phyloP scores from a whole-genome alignment of 2,888 invertebrate genomes.

The Sinotaia quadrata region DNA sequence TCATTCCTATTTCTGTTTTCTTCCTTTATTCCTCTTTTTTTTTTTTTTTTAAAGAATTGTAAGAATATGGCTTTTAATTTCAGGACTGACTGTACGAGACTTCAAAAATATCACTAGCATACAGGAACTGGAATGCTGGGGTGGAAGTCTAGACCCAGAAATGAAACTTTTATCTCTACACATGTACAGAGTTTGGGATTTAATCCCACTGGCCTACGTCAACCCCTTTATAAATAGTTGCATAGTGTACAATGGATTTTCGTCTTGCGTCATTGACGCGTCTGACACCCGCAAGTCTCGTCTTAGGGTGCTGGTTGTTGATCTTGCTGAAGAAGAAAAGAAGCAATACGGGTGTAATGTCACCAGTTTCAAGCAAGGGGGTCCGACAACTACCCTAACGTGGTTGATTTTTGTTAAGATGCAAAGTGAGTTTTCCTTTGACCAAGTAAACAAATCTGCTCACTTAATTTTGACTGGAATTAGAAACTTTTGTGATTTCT shows the following conservation, averaged over 20 bases:
- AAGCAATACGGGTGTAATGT: slow-evolving; percentile 5
- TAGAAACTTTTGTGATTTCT: not conserved
- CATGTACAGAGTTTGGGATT: not conserved
- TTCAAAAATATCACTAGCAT: slow-evolving; percentile 14
- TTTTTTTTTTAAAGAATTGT: too few relatives aligned
- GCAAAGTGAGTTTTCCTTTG: not conserved
- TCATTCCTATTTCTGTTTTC: too few relatives aligned
- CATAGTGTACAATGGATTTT: not conserved
- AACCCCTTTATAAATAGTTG: slow-evolving; percentile 3
- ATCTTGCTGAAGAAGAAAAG: slow-evolving; percentile 13
- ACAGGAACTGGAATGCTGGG: slow-evolving; percentile 28
- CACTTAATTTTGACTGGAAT: too few relatives aligned
- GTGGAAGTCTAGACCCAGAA: slow-evolving; percentile 5
- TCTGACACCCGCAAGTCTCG: slow-evolving; percentile 4
- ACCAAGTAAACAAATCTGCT: not conserved
- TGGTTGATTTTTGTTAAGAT: not conserved
- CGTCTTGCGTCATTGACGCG: slow-evolving; percentile 16
- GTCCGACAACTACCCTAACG: not conserved
- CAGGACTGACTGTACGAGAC: slow-evolving; percentile 18
- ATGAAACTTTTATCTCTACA: slow-evolving; percentile 5
- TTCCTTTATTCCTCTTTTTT: too few relatives aligned
- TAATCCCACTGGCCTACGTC: not conserved
- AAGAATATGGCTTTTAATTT: not conserved
- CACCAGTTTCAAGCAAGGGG: not conserved
- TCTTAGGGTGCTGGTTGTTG: slow-evolving; percentile 9